Conservation (phyloP, 2,888 invertebrate species). For the Leptothorax acervorum region DNA sequence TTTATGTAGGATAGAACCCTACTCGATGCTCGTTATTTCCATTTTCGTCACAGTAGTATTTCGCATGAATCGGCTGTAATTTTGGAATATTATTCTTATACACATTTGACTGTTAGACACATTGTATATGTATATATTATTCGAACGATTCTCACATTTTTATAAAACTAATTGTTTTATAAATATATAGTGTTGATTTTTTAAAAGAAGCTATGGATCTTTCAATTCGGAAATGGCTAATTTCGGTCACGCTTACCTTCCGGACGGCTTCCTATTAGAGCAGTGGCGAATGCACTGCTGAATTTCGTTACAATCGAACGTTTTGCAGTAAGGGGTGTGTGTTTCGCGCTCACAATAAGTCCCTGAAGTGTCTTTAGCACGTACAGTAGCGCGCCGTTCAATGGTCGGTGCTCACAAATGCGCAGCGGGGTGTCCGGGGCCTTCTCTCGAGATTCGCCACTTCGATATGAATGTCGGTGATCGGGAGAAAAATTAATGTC, state of each 20-base stretch:
- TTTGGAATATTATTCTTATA: neutral
- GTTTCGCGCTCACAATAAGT: constrained; percentile 76
- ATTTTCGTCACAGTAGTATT: neutral
- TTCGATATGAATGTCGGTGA: constrained; percentile 80
- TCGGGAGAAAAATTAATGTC: constrained; percentile 77
- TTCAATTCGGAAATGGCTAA: constrained; percentile 15
- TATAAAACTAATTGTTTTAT: neutral
- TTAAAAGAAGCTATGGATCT: neutral
- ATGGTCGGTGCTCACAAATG: constrained; percentile 83
- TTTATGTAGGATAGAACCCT: neutral
- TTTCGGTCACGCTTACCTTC: constrained; percentile 14
- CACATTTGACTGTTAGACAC: neutral
- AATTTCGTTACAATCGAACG: constrained; percentile 78
- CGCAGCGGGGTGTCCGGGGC: constrained; percentile 82
- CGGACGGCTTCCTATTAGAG: neutral
- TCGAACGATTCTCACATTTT: neutral
- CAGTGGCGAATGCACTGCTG: constrained; percentile 1
- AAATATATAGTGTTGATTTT: neutral
- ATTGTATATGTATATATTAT: neutral
- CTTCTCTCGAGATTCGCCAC: constrained; percentile 82
- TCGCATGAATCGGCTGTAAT: neutral
- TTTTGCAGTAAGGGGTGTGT: constrained; percentile 68
- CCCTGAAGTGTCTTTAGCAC: constrained; percentile 82
- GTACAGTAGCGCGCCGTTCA: constrained; percentile 79
- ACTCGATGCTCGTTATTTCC: neutral